These are phyloP conservation scores for Microplitis demolitor DNA, from an alignment of 1,140 invertebrate species.

Conservation along the genomic window DNA sequence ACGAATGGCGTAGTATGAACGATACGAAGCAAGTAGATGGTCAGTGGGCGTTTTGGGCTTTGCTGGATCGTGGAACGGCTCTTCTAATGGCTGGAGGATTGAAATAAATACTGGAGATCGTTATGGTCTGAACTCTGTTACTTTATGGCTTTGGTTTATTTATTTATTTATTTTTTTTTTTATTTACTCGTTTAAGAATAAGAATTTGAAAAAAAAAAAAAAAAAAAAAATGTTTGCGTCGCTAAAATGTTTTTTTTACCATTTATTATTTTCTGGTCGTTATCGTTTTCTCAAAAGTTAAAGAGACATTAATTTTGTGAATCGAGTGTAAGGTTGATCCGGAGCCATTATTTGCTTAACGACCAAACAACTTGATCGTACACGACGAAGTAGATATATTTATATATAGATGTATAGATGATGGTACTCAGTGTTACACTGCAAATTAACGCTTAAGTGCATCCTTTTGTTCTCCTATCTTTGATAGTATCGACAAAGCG, in stretches of 20 bases:
- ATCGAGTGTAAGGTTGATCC: background rate
- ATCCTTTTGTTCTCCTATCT: background rate
- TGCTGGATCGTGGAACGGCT: constrained; percentile 31
- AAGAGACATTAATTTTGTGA: constrained; percentile 5
- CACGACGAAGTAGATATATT: background rate
- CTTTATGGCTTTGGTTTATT: background rate
- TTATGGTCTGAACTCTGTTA: constrained; percentile 31
- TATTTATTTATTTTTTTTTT: no score
- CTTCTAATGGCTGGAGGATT: constrained; percentile 30
- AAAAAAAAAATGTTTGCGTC: constrained; percentile 2
- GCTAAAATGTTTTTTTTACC: background rate
- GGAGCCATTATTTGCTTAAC: constrained; percentile 19
- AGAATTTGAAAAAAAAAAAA: background rate
- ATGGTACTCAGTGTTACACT: background rate
- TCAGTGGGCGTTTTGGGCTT: constrained; percentile 23
- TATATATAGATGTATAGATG: background rate
- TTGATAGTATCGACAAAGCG: background rate
- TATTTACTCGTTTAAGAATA: background rate
- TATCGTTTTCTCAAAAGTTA: background rate
- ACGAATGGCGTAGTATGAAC: background rate
- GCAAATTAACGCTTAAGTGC: background rate
- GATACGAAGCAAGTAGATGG: constrained; percentile 2
- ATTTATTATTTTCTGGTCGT: background rate
- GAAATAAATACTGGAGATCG: constrained; percentile 36
- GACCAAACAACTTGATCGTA: background rate